Percentiles rank a stretch among this genome's conserved stretches.
Evolutionary conservation across 2,797 vertebrate genomes (phyloP).

Genomic region (Platalea minor): DNA sequence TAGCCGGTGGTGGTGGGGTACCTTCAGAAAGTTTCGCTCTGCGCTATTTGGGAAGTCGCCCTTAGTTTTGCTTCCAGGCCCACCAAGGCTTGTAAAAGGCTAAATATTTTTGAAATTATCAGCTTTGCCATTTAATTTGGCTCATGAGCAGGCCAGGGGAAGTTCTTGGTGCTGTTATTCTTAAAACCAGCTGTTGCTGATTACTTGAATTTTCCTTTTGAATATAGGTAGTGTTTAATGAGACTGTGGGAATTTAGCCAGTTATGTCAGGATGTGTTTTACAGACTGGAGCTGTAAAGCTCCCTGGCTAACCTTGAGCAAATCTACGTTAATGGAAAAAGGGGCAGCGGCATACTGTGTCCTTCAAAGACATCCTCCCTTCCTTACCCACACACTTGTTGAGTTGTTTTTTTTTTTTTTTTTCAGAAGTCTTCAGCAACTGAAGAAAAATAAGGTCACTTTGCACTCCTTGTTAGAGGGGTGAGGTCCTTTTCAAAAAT

Average conservation of each 20-base stretch:
- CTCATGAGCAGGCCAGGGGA: neutral
- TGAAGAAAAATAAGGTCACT: neutral
- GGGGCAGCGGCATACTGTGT: neutral
- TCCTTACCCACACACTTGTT: neutral
- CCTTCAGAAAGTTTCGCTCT: neutral
- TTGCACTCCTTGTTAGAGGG: neutral
- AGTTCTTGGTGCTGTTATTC: neutral
- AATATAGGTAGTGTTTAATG: neutral
- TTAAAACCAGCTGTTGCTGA: neutral
- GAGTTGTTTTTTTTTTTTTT: neutral
- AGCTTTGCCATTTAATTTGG: neutral
- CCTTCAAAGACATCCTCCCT: neutral
- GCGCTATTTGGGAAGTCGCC: neutral
- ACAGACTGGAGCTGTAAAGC: neutral
- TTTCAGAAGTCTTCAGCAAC: neutral
- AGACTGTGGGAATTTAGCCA: neutral
- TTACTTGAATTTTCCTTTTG: neutral
- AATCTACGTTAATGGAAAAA: neutral
- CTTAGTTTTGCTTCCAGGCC: neutral
- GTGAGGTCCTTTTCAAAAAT: neutral
- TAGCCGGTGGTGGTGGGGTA: neutral
- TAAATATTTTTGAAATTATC: neutral
- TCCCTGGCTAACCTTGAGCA: neutral
- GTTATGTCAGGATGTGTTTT: neutral
- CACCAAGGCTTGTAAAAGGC: neutral